A percentile compares a stretch with the other conserved stretches of the same genome.
Conservation (phyloP, 2,888 invertebrate species). For the Nomada fucata region DNA sequence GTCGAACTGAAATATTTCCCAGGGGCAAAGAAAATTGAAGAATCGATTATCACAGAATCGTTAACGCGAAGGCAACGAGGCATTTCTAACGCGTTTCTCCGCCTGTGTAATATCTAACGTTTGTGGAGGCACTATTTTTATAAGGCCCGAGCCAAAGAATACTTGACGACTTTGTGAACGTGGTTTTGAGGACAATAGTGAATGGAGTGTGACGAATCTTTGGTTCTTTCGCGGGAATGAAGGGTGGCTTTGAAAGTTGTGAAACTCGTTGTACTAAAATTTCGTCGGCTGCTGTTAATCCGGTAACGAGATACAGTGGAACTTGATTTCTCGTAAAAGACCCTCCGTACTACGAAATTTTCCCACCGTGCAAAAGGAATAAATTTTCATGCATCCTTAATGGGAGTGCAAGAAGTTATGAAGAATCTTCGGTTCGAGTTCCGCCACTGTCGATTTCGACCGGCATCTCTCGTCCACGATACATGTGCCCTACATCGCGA, state of each 20-base stretch:
- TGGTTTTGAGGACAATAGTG: not conserved
- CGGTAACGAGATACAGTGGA: not conserved
- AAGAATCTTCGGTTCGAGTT: too few species aligned
- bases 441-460: too few species aligned
- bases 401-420: not conserved
- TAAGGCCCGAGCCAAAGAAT: not conserved
- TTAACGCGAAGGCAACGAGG: not conserved
- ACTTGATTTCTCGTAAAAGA: not conserved
- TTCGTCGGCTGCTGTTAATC: not conserved
- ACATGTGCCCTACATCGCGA: too few species aligned
- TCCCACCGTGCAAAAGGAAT: not conserved
- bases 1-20: too few species aligned
- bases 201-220: not conserved
- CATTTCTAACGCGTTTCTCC: not conserved
- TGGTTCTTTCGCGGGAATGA: not conserved
- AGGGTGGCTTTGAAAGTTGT: not conserved
- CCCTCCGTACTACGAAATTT: too few species aligned
- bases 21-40: not conserved
- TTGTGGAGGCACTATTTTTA: not conserved
- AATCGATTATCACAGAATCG: not conserved
- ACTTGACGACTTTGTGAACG: not conserved
- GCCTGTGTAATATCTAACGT: not conserved
- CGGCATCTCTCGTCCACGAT: too few species aligned
- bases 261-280: not conserved
- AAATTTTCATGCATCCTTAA: slow-evolving; percentile 23